Evolutionary conservation across 2,888 invertebrate genomes (phyloP), one percentile per base, ranked within the genome.

Genomic region (Amorpha juglandis): DNA sequence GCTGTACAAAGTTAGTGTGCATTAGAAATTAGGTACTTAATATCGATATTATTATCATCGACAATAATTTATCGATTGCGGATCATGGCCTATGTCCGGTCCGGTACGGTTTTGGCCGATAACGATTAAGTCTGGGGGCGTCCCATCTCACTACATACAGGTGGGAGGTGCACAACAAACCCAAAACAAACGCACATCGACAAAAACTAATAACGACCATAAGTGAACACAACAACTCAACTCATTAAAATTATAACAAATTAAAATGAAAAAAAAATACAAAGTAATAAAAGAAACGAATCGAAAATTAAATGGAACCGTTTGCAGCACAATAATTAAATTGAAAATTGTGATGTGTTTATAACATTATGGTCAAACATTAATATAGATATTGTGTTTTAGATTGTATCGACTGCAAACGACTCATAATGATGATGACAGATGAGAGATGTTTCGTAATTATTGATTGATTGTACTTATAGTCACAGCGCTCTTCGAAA

Each of bases 161-260:
- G 78, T 82, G 86, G 77, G 78, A 79, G 82, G 87, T 87, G 89
- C 89, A 83, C 80, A 81, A 85, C 86, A 81, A 88, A 85, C 84
- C 86, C 86, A 85, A 75, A 78, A 67, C 71, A 75, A 77, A 83
- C 78, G 79, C 78, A 82, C 79, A 84, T 78, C 76, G 77, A 84
- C 81, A 84, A 81, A 80, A 81, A 80, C 79, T 79, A 77, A 78
- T 72, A 78, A 75, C 73, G 77, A 81, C 73, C 75, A 74, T 78
- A 78, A 76, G 79, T 81, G 79, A 84, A 79, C 80, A 83, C 81
- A 82, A 81, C 71, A 80, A 82, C 79, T 77, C 72, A 82, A 81
- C 82, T n/a, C n/a, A 75, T 71, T 71, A 77, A 71, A 84, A 74
- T 69, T 72, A 75, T 78, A 70, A 77, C 70, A 79, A 81, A 74